Evolutionary conservation across 2,113 vertebrate genomes (phyloP).

Genomic region (Microtus montanus): DNA sequence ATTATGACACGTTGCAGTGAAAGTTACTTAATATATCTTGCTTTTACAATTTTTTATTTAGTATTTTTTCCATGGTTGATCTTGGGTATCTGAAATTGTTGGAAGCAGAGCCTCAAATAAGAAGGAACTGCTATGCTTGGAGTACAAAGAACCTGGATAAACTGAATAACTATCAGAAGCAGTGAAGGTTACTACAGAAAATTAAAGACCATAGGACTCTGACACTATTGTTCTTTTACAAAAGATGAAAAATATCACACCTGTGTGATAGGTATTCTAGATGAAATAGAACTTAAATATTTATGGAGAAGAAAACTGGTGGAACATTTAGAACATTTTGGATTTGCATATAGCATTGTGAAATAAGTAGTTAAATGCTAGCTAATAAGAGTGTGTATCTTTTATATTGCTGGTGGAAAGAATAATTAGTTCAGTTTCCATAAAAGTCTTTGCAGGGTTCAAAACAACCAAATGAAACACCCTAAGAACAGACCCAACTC

Average conservation of each 20-base stretch:
- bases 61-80: background rate
- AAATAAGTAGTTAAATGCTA: background rate
- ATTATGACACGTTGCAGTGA: background rate
- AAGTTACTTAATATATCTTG: background rate
- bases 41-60: background rate
- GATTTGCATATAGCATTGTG: background rate
- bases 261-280: background rate
- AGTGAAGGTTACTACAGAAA: background rate
- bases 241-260: background rate
- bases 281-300: slow-evolving; percentile 21
- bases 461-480: background rate
- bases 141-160: background rate
- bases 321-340: slow-evolving; percentile 31
- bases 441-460: background rate
- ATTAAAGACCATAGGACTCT: background rate
- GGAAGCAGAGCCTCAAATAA: background rate
- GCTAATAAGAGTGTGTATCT: background rate
- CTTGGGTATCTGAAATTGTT: background rate
- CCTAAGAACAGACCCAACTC: background rate
- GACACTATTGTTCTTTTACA: background rate
- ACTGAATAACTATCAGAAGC: background rate
- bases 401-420: background rate
- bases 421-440: background rate
- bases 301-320: background rate
- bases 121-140: background rate